A percentile compares a stretch with the other conserved stretches of the same genome.
Evolutionary conservation across 2,888 invertebrate genomes (phyloP).

Genomic region (Thelaira solivaga): DNA sequence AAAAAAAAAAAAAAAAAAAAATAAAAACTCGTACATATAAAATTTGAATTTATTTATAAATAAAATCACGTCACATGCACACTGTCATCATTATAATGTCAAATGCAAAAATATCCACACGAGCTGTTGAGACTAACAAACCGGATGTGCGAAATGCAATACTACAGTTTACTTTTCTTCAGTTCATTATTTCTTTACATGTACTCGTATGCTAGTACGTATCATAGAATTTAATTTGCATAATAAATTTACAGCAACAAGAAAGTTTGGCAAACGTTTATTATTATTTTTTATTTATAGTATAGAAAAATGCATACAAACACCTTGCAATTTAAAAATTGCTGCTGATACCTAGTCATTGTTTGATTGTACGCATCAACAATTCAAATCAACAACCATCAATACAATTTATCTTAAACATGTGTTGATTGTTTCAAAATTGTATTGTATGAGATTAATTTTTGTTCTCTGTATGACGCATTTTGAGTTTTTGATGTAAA

Average conservation of each 20-base stretch:
- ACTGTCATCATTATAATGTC: not conserved
- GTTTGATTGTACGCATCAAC: not conserved
- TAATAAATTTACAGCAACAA: no score
- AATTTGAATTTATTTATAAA: not conserved
- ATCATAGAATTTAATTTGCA: no score
- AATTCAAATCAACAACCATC: constrained; percentile 33
- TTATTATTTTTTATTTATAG: no score
- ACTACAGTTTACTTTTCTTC: not conserved
- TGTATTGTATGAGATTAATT: not conserved
- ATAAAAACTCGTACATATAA: not conserved
- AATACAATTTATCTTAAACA: constrained; percentile 14
- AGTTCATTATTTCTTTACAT: not conserved
- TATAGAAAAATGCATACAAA: no score
- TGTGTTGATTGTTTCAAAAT: not conserved
- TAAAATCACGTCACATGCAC: not conserved
- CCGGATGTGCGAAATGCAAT: constrained; percentile 21
- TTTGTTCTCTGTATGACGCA: not conserved
- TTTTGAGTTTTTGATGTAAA: not conserved
- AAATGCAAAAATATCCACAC: constrained; percentile 44
- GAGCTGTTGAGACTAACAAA: not conserved
- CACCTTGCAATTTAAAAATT: constrained; percentile 56
- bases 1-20: not conserved
- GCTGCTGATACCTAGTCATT: constrained; percentile 12
- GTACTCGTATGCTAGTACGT: not conserved
- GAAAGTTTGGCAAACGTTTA: no score